phyloP scores from a whole-genome alignment of 2,113 vertebrate species.

The Tyrannus savana region DNA sequence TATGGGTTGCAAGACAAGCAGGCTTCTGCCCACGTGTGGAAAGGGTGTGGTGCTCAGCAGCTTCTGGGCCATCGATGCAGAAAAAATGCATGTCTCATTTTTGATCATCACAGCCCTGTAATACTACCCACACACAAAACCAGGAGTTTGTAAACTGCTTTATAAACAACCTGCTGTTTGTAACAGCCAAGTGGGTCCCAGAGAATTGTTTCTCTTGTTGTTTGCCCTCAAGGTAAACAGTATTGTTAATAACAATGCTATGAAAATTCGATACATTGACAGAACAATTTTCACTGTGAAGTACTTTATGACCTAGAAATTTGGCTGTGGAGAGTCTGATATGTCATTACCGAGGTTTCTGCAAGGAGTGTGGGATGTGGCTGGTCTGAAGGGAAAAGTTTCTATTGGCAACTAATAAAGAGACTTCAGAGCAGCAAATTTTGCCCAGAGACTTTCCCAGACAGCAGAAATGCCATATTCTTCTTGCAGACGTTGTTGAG shows the following conservation, averaged over 20 bases:
- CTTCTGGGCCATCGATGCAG: not conserved
- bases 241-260: not conserved
- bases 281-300: conserved; percentile 35
- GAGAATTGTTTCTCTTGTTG: not conserved
- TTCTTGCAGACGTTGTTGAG: not conserved
- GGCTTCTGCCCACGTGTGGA: not conserved
- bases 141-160: not conserved
- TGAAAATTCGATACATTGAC: conserved; percentile 42
- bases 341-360: not conserved
- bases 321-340: not conserved
- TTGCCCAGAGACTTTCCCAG: not conserved
- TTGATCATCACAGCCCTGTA: not conserved
- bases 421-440: not conserved
- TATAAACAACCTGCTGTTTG: not conserved
- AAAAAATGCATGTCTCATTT: not conserved
- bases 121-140: not conserved
- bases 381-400: not conserved
- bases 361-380: not conserved
- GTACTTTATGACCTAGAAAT: not conserved
- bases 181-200: not conserved
- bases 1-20: not conserved
- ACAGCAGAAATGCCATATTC: not conserved
- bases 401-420: not conserved
- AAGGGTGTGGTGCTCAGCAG: not conserved
- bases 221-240: not conserved